phyloP scores from a whole-genome alignment of 2,888 invertebrate species.

The Caenorhabditis doughertyi region DNA sequence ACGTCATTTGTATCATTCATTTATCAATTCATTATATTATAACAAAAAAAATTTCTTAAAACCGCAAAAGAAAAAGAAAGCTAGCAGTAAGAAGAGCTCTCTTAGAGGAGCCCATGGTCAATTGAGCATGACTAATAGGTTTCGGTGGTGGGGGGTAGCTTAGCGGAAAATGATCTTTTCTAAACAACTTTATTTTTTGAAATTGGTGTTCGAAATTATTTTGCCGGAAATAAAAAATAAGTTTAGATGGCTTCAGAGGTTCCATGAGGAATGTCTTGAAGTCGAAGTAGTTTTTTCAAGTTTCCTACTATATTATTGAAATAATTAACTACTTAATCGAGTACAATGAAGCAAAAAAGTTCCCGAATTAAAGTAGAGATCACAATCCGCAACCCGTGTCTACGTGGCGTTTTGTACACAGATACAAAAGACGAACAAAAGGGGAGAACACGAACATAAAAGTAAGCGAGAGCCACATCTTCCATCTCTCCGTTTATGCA shows the following conservation, averaged over 20 bases:
- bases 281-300: no score
- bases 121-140: slow-evolving; percentile 51
- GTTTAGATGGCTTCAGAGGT: no score
- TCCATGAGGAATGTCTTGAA: no score
- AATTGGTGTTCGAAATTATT: not conserved
- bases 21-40: not conserved
- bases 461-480: not conserved
- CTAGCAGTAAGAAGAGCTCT: not conserved
- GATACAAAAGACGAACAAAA: no score
- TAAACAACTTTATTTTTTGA: not conserved
- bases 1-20: not conserved
- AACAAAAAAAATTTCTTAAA: not conserved
- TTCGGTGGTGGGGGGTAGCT: not conserved
- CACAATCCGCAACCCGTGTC: not conserved
- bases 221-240: no score
- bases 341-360: no score
- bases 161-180: not conserved
- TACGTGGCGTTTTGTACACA: not conserved
- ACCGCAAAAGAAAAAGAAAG: not conserved
- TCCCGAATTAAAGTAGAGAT: no score
- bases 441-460: not conserved
- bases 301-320: no score
- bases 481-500: slow-evolving; percentile 18
- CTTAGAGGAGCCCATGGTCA: slow-evolving; percentile 15
- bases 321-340: no score